A percentile compares a stretch with the other conserved stretches of the same genome.
phyloP scores from a whole-genome alignment of 1,140 invertebrate genomes.

The Mamestra configurata region DNA sequence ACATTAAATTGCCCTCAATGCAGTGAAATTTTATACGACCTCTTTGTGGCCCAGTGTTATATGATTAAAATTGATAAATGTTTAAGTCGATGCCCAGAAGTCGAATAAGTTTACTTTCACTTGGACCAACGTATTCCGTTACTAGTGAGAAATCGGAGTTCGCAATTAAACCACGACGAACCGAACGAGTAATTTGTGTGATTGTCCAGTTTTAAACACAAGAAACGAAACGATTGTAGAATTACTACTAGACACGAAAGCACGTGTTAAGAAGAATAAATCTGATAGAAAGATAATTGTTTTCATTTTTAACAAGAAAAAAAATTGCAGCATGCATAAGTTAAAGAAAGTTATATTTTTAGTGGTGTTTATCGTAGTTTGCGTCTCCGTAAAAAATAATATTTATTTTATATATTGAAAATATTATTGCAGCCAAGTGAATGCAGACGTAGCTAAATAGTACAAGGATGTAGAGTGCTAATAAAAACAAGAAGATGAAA shows the following conservation, averaged over 20 bases:
- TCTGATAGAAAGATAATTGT: background rate
- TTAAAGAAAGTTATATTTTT: background rate
- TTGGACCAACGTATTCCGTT: constrained; percentile 52
- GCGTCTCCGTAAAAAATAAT: no score
- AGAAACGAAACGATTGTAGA: constrained; percentile 52
- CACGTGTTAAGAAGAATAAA: background rate
- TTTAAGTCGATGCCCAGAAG: constrained; percentile 45
- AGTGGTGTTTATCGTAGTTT: no score
- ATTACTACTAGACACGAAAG: constrained; percentile 51
- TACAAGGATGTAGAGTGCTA: background rate
- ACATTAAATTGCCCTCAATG: background rate
- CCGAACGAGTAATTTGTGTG: constrained; percentile 51
- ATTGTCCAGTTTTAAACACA: constrained; percentile 54
- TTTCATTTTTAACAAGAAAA: background rate
- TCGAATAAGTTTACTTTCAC: constrained; percentile 55
- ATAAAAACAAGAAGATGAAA: background rate
- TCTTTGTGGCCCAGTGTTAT: background rate
- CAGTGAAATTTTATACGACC: constrained; percentile 8
- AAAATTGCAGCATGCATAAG: no score
- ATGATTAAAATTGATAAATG: constrained; percentile 33
- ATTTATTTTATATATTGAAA: background rate
- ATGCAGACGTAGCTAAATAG: background rate
- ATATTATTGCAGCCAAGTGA: background rate
- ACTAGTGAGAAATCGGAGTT: constrained; percentile 56
- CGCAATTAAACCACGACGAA: constrained; percentile 56